A percentile compares a stretch with the other conserved stretches of the same genome.
These are phyloP conservation scores for Menidia menidia DNA, from an alignment of 2,797 vertebrate genomes.

Conservation along the genomic window DNA sequence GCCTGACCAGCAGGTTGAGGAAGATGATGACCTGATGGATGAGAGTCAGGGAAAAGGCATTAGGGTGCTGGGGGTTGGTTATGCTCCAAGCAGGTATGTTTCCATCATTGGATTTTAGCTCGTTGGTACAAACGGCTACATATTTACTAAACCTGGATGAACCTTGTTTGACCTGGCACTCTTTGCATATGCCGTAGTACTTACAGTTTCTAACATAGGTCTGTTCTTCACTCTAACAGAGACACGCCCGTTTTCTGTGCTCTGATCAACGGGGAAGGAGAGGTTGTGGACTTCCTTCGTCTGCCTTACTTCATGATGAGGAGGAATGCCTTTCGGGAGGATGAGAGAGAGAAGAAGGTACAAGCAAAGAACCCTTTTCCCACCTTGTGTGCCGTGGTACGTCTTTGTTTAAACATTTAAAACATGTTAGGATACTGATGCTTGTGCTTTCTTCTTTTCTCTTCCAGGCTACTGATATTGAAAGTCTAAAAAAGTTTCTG, in stretches of 20 bases:
- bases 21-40: slow-evolving; percentile 98
- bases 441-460: slow-evolving; percentile 13
- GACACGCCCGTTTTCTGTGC: slow-evolving; percentile 98
- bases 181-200: not conserved
- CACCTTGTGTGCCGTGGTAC: not conserved
- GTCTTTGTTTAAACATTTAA: not conserved
- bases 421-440: not conserved
- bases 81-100: slow-evolving; percentile 90
- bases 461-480: slow-evolving; percentile 87
- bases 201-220: not conserved
- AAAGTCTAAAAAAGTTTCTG: slow-evolving; percentile 96
- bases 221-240: slow-evolving; percentile 71
- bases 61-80: slow-evolving; percentile 93
- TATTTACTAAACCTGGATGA: not conserved
- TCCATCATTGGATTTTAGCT: not conserved
- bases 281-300: slow-evolving; percentile 96
- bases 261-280: slow-evolving; percentile 96
- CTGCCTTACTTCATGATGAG: slow-evolving; percentile 97
- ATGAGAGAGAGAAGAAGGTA: slow-evolving; percentile 97
- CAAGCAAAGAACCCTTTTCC: not conserved
- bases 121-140: not conserved
- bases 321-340: slow-evolving; percentile 95
- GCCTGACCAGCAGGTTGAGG: slow-evolving; percentile 97
- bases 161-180: too few relatives aligned
- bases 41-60: slow-evolving; percentile 97